These are phyloP conservation scores for fruit fly (Drosophila melanogaster) DNA, from an alignment of 1,140 invertebrate species.

Conservation along the genomic window DNA sequence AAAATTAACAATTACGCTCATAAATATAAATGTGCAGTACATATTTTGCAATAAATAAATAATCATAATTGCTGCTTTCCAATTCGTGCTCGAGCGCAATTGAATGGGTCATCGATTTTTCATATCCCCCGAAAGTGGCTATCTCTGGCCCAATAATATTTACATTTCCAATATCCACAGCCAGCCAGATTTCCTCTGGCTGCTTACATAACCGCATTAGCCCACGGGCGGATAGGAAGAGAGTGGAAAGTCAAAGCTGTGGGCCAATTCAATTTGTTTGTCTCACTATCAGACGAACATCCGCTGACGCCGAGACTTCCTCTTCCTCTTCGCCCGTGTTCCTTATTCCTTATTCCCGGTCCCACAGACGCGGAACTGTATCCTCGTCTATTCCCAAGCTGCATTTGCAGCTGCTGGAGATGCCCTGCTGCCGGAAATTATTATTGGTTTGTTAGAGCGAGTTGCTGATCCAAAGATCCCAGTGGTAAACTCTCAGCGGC, in stretches of 20 bases:
- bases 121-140: constrained; percentile 11
- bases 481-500: constrained; percentile 71
- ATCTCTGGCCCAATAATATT: constrained; percentile 55
- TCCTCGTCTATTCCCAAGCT: constrained; percentile 69
- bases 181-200: constrained; percentile 49
- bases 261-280: constrained; percentile 79
- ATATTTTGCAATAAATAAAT: constrained; percentile 43
- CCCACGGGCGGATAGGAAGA: constrained; percentile 30
- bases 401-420: constrained; percentile 60
- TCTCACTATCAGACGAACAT: constrained; percentile 58
- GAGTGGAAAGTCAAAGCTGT: constrained; percentile 58
- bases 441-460: constrained; percentile 75
- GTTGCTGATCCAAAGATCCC: constrained; percentile 64
- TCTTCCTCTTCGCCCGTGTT: neutral
- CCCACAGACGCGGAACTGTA: constrained; percentile 14
- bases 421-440: constrained; percentile 63
- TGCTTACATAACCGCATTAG: constrained; percentile 75
- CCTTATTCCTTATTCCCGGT: neutral
- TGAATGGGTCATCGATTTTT: constrained; percentile 35
- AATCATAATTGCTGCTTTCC: constrained; percentile 34
- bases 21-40: constrained; percentile 21
- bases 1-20: constrained; percentile 70
- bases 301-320: constrained; percentile 26
- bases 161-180: constrained; percentile 68
- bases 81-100: constrained; percentile 1